A percentile compares a stretch with the other conserved stretches of the same genome.
These are phyloP conservation scores for Colinus virginianus DNA, from an alignment of 2,113 vertebrate species.

Conservation along the genomic window DNA sequence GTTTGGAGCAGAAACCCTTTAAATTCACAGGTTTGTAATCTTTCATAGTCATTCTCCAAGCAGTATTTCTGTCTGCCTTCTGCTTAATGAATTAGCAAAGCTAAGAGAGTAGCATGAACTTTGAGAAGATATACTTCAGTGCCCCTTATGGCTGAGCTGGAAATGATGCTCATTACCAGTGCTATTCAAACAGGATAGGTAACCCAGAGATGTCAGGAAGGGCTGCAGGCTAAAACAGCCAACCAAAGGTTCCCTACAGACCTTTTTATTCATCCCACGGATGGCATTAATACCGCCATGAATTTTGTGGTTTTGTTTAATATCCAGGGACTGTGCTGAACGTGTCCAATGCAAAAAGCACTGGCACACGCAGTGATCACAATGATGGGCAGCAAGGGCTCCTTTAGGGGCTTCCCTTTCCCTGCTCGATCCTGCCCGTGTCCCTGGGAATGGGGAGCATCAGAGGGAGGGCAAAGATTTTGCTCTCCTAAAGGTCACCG, in stretches of 20 bases:
- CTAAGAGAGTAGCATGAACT: slow-evolving; percentile 41
- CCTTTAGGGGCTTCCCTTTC: background rate
- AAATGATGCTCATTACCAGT: slow-evolving; percentile 41
- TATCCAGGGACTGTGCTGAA: background rate
- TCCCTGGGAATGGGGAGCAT: rapidly evolving
- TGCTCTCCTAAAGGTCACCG: background rate
- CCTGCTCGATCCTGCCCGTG: background rate
- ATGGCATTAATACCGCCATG: slow-evolving; percentile 18
- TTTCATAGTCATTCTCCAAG: background rate
- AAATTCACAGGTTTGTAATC: background rate
- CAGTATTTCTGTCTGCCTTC: background rate
- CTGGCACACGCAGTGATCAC: background rate
- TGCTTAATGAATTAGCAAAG: slow-evolving; percentile 49
- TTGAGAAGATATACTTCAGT: slow-evolving; percentile 42
- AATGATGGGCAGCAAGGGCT: background rate
- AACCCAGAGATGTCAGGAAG: slow-evolving; percentile 25
- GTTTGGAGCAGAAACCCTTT: background rate
- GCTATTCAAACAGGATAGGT: background rate
- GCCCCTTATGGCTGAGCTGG: slow-evolving; percentile 46
- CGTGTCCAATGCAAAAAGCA: background rate
- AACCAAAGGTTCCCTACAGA: background rate
- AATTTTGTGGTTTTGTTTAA: slow-evolving; percentile 19
- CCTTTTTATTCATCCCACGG: background rate
- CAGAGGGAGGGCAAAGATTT: background rate
- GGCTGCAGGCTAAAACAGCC: slow-evolving; percentile 41